Base-by-base conservation (phyloP, 2,113 vertebrate genomes). In the Cepphus grylle region DNA sequence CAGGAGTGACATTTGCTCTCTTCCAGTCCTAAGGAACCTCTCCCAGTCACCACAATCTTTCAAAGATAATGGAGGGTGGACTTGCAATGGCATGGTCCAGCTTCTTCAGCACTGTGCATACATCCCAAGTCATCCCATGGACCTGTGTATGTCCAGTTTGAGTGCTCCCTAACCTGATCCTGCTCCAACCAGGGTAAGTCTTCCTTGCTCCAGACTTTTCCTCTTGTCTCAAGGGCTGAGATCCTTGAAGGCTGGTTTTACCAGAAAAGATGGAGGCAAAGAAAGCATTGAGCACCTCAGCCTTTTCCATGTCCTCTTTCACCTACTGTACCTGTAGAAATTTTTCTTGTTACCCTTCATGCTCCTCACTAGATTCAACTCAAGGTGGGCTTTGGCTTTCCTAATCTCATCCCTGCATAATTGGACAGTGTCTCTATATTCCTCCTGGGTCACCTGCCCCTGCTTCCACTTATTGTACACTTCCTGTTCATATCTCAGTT, bases 181-280 rank as follows among this genome's bases (percentile, higher is more conserved):
- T 52, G 15, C 15, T 55, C 15, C 27, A 56, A 22, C 5, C 18
- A 38, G 58, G 5, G 5, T 72, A 91, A n/a, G 9, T 63, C 32
- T 53, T 69, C 21, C 6, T 81, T 79, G n/a, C 27, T 72, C 27
- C 36, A 85, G 50, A 43, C 26, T 65, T 79, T 15, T 63, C 17
- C 58, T 81, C 12, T 61, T 22, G 26, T 66, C 12, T 76, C 0
- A 2, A 52, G 49, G 19, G 11, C 19, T 61, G 3, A 1, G 2
- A 23, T 50, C 65, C 59, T n/a, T 42, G 32, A 59, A 61, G 43
- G 12, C 17, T 55, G n/a, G 5, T 86, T 74, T 86, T 83, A 32
- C 11, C 21, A 23, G 13, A 40, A 45, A 70, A 56, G 26, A 27
- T 71, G 45, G 11, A 47, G 9, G 19, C 29, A 87, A 76, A 65